phyloP scores from a whole-genome alignment of 2,113 vertebrate species.

The Mobula hypostoma region DNA sequence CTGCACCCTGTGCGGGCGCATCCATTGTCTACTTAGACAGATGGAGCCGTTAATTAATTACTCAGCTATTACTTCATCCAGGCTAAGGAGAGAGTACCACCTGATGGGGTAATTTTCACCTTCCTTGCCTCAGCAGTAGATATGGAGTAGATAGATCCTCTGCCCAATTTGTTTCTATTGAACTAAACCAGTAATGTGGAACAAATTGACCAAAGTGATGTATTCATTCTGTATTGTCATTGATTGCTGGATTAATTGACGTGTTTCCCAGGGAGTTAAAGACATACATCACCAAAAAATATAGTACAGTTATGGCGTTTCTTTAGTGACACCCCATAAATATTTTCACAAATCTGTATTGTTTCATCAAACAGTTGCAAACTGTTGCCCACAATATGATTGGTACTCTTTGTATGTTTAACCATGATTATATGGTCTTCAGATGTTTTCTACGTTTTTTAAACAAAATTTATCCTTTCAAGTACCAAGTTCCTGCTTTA shows the following conservation, averaged over 20 bases:
- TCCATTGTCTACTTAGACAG: no score
- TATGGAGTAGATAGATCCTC: background rate
- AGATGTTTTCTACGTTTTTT: background rate
- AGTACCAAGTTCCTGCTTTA: background rate
- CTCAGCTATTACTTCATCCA: no score
- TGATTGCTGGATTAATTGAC: no score
- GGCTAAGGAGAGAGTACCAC: background rate
- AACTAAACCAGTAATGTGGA: background rate
- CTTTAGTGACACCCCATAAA: background rate
- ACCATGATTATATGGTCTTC: background rate
- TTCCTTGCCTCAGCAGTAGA: background rate
- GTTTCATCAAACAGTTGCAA: background rate
- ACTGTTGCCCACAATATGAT: background rate
- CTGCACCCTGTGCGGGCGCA: no score
- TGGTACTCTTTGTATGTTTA: background rate
- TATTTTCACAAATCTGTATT: background rate
- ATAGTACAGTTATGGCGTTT: background rate
- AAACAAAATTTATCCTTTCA: background rate
- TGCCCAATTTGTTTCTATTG: background rate
- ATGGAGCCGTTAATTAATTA: no score
- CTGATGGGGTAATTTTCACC: background rate
- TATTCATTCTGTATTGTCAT: no score
- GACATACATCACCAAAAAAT: background rate
- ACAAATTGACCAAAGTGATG: background rate
- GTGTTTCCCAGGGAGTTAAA: background rate